Evolutionary conservation across 2,888 invertebrate species (phyloP), one percentile per base, ranked within the genome.

Genomic region (Coenonympha glycerion): DNA sequence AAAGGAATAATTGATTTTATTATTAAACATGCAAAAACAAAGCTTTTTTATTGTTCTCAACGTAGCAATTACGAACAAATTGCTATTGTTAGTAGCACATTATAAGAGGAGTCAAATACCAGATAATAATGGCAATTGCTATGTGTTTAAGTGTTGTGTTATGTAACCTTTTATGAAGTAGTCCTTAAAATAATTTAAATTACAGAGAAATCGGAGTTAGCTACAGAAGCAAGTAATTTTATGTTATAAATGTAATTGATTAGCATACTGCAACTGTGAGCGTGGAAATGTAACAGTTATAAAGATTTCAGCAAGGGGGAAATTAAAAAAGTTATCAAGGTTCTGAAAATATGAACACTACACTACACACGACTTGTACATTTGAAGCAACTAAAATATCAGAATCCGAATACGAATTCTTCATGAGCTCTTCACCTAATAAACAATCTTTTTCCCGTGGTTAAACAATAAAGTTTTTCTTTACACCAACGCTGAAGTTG

Each of bases 11-110:
- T n/a, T n/a, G n/a, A n/a, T n/a, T n/a, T 15, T 22, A 40, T 26
- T 24, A 22, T 24, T 39, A 16, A 6, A 3, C 9, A 9, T n/a
- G 26, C 15, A 40, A 40, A 40, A 40, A 40, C 16, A 33, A 34
- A n/a, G 22, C 30, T 53, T 56, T 45, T 52, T 31, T 15, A 31
- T 6, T 30, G 34, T 48, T 36, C 28, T 33, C 24, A 45, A 40
- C 24, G 15, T 30, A 51, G 44, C 46, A 53, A 56, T 56, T 53
- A 53, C 47, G 46, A 49, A 47, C 37, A 30, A 42, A 55, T 55
- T 55, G 49, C 34, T 48, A 41, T 46, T 40, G 40, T 50, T 53
- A 46, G 45, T 48, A 22, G 9, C 39, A 24, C 15, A 24, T 24
- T 39, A 39, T 28, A 41, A 41, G 26, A 28, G 6, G 41, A 28